Percentiles rank a stretch among this genome's conserved stretches.
Conservation (phyloP, 2,888 invertebrate species). For the Tipula confusa region DNA sequence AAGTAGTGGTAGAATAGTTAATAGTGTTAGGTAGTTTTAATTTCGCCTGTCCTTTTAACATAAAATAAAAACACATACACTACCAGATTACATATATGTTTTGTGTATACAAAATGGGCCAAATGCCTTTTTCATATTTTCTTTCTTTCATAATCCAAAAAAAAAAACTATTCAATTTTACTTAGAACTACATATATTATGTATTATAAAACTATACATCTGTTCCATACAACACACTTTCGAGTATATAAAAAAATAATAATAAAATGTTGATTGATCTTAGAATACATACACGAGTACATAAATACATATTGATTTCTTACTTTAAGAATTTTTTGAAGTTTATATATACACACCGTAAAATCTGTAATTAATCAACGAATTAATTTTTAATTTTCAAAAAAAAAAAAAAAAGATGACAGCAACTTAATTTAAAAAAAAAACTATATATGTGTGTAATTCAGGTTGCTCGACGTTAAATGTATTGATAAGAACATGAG, state of each 20-base stretch:
- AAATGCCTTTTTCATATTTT: constrained; percentile 8
- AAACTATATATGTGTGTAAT: not conserved
- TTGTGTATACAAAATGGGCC: not conserved
- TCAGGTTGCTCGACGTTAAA: not conserved
- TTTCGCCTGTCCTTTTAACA: constrained; percentile 15
- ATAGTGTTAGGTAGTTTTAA: not conserved
- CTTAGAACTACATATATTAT: not conserved
- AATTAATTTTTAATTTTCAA: not conserved
- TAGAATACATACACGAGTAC: not conserved
- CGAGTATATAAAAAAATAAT: constrained; percentile 4
- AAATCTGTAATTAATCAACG: not conserved
- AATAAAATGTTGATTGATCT: not conserved
- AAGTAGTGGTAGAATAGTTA: not conserved
- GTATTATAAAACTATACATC: not conserved
- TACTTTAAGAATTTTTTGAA: not conserved
- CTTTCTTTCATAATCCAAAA: not conserved
- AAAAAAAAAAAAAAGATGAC: not conserved
- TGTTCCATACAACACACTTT: constrained; percentile 20
- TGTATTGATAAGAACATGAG: not conserved
- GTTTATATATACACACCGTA: not conserved
- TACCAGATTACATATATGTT: not conserved
- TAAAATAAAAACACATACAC: not conserved
- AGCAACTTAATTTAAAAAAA: not conserved
- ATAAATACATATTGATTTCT: not conserved
- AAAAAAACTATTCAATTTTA: not conserved